Evolutionary conservation across 2,888 invertebrate genomes (phyloP).

Genomic region (Ferrisia virgata): DNA sequence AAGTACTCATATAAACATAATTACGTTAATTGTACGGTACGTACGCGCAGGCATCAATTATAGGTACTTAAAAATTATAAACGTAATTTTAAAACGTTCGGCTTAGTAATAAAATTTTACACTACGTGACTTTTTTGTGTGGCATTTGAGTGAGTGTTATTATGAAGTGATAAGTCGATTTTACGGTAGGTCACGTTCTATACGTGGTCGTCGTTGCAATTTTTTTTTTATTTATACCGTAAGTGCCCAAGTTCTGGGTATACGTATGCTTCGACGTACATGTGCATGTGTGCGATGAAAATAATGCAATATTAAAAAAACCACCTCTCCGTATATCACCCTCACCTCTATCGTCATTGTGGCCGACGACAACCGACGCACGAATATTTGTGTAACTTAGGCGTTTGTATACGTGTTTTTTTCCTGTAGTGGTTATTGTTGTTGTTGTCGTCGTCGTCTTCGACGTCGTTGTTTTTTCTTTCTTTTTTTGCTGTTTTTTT

Average conservation of each 20-base stretch:
- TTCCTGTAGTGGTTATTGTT: background rate
- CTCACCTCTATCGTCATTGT: no score
- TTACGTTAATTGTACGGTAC: no score
- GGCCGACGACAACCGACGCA: background rate
- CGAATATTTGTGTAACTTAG: background rate
- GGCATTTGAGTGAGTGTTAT: slow-evolving; percentile 6
- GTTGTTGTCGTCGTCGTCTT: background rate
- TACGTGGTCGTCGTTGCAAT: background rate
- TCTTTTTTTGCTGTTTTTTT: background rate
- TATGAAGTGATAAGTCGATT: slow-evolving; percentile 42
- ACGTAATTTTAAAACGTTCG: background rate
- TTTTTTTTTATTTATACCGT: background rate
- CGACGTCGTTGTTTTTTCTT: background rate
- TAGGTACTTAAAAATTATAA: background rate
- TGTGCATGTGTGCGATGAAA: background rate
- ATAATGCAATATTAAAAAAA: background rate
- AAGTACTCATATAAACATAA: no score
- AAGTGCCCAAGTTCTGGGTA: no score
- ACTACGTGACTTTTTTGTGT: slow-evolving; percentile 34
- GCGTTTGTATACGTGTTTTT: background rate
- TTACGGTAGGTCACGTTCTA: slow-evolving; percentile 43
- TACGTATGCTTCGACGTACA: no score
- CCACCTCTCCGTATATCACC: background rate
- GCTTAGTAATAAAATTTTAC: slow-evolving; percentile 23
- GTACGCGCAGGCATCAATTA: background rate